phyloP scores from a whole-genome alignment of 1,140 invertebrate genomes.

The Brachionus asplanchnoidis region DNA sequence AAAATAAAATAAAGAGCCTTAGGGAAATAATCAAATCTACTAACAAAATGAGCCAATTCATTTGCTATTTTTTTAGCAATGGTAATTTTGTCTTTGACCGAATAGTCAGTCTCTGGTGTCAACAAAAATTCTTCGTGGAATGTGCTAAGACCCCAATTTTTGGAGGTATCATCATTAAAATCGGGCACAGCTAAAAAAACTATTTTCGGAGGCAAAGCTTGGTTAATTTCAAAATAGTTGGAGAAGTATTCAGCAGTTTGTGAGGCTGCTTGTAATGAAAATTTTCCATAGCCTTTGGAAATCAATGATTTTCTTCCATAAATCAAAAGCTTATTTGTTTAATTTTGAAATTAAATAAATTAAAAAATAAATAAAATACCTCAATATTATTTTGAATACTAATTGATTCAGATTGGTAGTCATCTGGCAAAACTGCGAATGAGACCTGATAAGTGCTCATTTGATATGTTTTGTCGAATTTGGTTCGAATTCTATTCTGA shows the following conservation, averaged over 20 bases:
- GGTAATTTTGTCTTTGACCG: conserved; percentile 46
- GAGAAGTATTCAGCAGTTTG: not conserved
- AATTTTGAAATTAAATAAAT: conserved; percentile 73
- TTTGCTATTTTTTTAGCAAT: conserved; percentile 73
- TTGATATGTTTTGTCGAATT: not conserved
- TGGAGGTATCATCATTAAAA: conserved; percentile 88
- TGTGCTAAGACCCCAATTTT: conserved; percentile 85
- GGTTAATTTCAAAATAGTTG: not conserved
- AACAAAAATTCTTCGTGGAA: conserved; percentile 77
- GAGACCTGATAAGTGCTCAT: conserved; percentile 22
- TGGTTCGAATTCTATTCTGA: not conserved
- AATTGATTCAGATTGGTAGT: not conserved
- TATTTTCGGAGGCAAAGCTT: conserved; percentile 50
- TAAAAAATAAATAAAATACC: not conserved
- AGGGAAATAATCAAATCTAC: no score
- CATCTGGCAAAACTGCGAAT: conserved; percentile 8
- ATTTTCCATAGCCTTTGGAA: not conserved
- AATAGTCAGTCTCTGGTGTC: conserved; percentile 59
- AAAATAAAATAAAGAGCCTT: not conserved
- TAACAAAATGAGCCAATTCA: conserved; percentile 69
- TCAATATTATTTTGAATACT: not conserved
- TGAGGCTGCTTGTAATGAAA: not conserved
- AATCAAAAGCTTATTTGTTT: not conserved
- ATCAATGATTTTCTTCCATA: not conserved
- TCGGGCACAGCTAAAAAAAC: conserved; percentile 89